A percentile compares a stretch with the other conserved stretches of the same genome.
These are phyloP conservation scores for Antennarius maculatus DNA, from an alignment of 2,797 vertebrate genomes.

Conservation along the genomic window DNA sequence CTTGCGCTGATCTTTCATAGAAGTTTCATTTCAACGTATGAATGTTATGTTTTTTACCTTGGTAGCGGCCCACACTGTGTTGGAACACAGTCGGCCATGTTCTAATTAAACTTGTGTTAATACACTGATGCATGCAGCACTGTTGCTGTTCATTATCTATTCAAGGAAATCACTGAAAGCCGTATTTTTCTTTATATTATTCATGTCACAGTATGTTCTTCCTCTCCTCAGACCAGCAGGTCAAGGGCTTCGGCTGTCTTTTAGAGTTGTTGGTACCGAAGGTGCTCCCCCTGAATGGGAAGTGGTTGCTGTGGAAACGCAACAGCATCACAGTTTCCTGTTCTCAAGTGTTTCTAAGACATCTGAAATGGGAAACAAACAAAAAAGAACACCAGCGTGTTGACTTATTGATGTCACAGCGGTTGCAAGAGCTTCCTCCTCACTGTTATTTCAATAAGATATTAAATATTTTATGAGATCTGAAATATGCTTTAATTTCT, in stretches of 20 bases:
- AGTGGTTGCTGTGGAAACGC: conserved; percentile 74
- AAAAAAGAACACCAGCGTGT: conserved; percentile 20
- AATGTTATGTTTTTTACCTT: conserved; percentile 31
- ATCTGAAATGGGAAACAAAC: conserved; percentile 10
- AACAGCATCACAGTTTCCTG: conserved; percentile 35
- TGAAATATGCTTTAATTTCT: not conserved
- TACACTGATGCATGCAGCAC: not conserved
- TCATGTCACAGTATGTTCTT: not conserved
- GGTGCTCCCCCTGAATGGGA: conserved; percentile 34
- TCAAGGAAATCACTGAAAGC: not conserved
- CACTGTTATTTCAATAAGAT: not conserved
- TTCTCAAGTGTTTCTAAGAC: conserved; percentile 37
- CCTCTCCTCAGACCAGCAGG: too few relatives aligned
- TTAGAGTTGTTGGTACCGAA: conserved; percentile 4
- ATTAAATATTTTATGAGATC: too few relatives aligned
- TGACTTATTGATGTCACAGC: conserved; percentile 20
- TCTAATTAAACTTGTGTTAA: conserved; percentile 16
- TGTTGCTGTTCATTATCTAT: not conserved
- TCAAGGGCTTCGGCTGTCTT: conserved; percentile 4
- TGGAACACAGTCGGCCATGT: conserved; percentile 3
- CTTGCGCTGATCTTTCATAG: conserved; percentile 51
- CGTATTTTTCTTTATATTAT: not conserved
- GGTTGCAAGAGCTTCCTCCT: not conserved
- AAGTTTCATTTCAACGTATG: conserved; percentile 42
- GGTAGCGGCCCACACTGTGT: not conserved